phyloP scores from a whole-genome alignment of 2,797 vertebrate species.

The Crossoptilon crossoptilon region DNA sequence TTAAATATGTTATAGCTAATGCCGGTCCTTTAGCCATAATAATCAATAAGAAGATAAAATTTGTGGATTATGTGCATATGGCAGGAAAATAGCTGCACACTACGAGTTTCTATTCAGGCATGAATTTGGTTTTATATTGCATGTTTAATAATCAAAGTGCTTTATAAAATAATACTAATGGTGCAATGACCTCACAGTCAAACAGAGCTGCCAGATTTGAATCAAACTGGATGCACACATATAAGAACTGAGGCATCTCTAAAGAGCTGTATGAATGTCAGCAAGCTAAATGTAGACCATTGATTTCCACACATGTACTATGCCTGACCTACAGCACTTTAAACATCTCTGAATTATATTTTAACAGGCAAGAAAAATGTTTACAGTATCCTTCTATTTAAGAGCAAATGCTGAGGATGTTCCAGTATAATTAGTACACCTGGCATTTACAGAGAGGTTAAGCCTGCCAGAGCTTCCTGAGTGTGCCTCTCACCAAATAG shows the following conservation, averaged over 20 bases:
- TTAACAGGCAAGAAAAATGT: neutral
- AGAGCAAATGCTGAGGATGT: neutral
- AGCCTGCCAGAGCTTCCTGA: neutral
- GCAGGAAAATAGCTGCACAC: conserved; percentile 64
- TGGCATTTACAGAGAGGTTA: neutral
- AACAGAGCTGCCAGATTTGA: neutral
- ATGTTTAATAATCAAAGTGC: conserved; percentile 32
- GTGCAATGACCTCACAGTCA: neutral
- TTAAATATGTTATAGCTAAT: conserved; percentile 74
- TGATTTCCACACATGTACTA: neutral
- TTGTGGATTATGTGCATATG: conserved; percentile 62
- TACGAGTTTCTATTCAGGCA: conserved; percentile 13
- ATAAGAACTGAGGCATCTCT: neutral
- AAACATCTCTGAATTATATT: neutral
- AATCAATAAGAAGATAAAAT: no score
- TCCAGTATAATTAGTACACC: neutral
- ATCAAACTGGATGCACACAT: neutral
- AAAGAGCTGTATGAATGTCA: neutral
- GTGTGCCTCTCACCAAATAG: neutral
- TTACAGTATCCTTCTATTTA: neutral
- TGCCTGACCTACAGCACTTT: neutral
- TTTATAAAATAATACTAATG: conserved; percentile 44
- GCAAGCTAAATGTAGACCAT: neutral
- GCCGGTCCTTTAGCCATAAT: conserved; percentile 69
- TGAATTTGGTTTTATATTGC: conserved; percentile 23